Base-by-base conservation (phyloP, 1,140 invertebrate species). In the Lepeophtheirus salmonis region DNA sequence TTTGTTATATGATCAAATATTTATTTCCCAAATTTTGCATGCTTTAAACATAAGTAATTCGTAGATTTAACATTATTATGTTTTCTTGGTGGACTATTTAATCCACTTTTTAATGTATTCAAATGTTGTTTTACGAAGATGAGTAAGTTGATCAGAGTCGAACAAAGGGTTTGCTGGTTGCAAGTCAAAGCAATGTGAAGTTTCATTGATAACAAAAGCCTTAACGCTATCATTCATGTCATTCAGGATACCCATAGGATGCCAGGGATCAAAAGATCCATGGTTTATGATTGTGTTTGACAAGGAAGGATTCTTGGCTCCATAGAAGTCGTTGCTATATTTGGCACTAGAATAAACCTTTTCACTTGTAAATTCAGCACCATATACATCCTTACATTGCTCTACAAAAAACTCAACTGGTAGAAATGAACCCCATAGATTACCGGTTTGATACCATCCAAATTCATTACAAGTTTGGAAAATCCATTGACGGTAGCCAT, bases 381-480 rank as follows among this genome's bases (percentile, higher is more conserved):
- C 79, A 66, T 76, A 94, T 51, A 94, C 79, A 73, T 92, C 89
- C 26, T 70, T 68, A 68, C 90, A 95, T 68, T 89, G 83, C 60
- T 84, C 72, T 24, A 82, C 74, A 64, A 82, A 91, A 69, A 86
- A 92, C 20, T 84, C 77, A 0, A 86, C 67, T 0, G 83, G 78
- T 63, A 92, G 88, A 13, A 76, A 72, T 66, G 82, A 72, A n/a
- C 0, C 86, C 83, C 94, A 94, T 13, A 85, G 74, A 67, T 83
- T 78, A 0, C 78, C 72, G 22, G 76, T 73, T 75, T 95, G 89
- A 71, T 83, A 95, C 68, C 89, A 95, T 20, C 89, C 90, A 71
- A 94, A 96, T 70, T 96, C 89, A 17, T 83, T 87, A 69, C 90
- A 96, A 0, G 89, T 92, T 71, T 95, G 89, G 68, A 90, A 95